These are phyloP conservation scores for Sorex fumeus DNA, from an alignment of 2,113 vertebrate species.

Conservation along the genomic window DNA sequence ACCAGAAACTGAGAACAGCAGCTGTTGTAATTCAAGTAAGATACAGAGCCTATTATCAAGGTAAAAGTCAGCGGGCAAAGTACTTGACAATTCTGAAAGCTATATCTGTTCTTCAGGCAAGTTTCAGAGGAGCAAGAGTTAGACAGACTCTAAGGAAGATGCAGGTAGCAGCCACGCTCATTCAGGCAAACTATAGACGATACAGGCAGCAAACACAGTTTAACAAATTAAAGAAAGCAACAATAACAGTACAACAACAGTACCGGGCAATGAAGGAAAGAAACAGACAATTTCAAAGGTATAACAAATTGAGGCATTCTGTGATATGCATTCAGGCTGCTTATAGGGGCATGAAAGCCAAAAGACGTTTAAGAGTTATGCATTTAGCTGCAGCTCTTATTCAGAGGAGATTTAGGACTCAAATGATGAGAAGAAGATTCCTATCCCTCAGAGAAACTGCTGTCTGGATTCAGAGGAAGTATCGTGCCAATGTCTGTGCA, in stretches of 20 bases:
- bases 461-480: conserved; percentile 87
- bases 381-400: conserved; percentile 86
- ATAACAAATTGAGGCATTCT: conserved; percentile 79
- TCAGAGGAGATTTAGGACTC: conserved; percentile 87
- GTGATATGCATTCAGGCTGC: conserved; percentile 86
- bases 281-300: conserved; percentile 81
- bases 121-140: conserved; percentile 87
- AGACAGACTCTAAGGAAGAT: conserved; percentile 81
- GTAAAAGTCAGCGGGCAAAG: conserved; percentile 79
- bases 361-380: conserved; percentile 83
- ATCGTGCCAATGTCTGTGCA: conserved; percentile 83
- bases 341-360: conserved; percentile 87
- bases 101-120: conserved; percentile 89
- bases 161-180: conserved; percentile 87
- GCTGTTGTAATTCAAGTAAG: conserved; percentile 90
- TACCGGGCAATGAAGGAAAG: conserved; percentile 87
- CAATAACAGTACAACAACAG: conserved; percentile 88
- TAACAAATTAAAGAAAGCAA: conserved; percentile 84
- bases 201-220: conserved; percentile 86
- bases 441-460: conserved; percentile 83
- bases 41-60: conserved; percentile 86
- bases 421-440: conserved; percentile 84
- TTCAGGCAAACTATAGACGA: conserved; percentile 91
- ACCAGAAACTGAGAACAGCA: conserved; percentile 88
- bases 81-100: conserved; percentile 86